Evolutionary conservation across 1,140 invertebrate genomes (phyloP).

Genomic region (Solenopsis fugax): DNA sequence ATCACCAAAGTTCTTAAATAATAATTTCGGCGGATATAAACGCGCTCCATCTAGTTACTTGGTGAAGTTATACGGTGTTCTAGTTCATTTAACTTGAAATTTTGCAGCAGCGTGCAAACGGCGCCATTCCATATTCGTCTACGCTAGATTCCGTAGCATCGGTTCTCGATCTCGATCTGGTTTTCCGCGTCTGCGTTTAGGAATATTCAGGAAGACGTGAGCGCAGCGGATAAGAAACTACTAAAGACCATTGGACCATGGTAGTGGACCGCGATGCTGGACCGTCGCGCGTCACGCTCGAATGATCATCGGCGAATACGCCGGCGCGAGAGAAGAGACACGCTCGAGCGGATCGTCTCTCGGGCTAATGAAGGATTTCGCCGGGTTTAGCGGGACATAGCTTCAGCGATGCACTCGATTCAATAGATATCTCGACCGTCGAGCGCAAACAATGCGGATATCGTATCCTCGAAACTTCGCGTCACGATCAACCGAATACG

Average conservation of each 20-base stretch:
- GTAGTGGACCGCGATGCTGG: slow-evolving; percentile 58
- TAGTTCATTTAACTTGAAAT: slow-evolving; percentile 18
- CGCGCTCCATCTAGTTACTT: neutral
- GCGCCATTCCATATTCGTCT: slow-evolving; percentile 2
- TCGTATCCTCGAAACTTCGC: neutral
- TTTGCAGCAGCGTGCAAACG: neutral
- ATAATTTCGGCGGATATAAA: neutral
- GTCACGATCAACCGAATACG: neutral
- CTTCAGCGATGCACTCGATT: slow-evolving; percentile 39
- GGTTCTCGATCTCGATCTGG: slow-evolving; percentile 1
- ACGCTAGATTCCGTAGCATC: neutral
- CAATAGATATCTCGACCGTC: slow-evolving; percentile 6
- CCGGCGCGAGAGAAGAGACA: slow-evolving; percentile 31
- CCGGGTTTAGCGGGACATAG: slow-evolving; percentile 30
- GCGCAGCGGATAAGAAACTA: slow-evolving; percentile 56
- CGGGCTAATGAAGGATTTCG: slow-evolving; percentile 65
- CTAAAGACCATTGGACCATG: slow-evolving; percentile 45
- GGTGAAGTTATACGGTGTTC: neutral
- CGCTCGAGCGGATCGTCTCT: slow-evolving; percentile 66
- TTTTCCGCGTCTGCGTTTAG: slow-evolving; percentile 20
- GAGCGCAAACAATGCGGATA: slow-evolving; percentile 10
- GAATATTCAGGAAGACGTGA: slow-evolving; percentile 53
- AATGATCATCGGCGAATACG: slow-evolving; percentile 41
- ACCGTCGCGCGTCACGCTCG: slow-evolving; percentile 58
- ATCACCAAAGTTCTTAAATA: neutral